These are phyloP conservation scores for Manacus vitellinus DNA, from an alignment of 2,113 vertebrate species.

Conservation along the genomic window DNA sequence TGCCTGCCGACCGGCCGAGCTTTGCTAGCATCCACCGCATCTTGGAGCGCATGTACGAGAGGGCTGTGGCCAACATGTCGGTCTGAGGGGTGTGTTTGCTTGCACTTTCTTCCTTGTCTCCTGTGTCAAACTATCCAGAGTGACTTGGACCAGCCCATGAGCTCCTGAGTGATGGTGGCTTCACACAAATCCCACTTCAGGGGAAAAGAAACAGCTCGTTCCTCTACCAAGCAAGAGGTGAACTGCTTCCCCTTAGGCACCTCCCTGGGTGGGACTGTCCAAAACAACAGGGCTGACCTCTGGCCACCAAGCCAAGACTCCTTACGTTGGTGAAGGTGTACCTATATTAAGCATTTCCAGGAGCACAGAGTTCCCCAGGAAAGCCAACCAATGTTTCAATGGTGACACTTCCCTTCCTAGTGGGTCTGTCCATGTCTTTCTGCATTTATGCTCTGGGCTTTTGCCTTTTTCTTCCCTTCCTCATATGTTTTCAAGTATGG, in stretches of 20 bases:
- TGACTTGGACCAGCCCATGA: neutral
- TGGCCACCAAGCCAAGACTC: neutral
- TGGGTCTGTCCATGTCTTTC: neutral
- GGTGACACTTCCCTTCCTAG: neutral
- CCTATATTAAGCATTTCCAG: neutral
- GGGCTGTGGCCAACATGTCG: conserved; percentile 43
- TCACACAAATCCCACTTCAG: neutral
- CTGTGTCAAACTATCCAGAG: fast-evolving
- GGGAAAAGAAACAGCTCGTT: neutral
- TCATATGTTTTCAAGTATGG: neutral
- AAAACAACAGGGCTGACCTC: neutral
- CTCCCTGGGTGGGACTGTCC: neutral
- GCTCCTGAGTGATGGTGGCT: fast-evolving
- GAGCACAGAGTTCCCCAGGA: neutral
- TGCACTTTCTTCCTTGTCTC: neutral
- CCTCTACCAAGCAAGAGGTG: neutral
- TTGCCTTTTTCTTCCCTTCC: neutral
- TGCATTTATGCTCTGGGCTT: neutral
- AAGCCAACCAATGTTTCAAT: neutral
- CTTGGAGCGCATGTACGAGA: conserved; percentile 91
- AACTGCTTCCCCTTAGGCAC: neutral
- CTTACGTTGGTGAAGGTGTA: neutral
- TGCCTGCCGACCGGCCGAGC: conserved; percentile 87
- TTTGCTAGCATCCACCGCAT: conserved; percentile 93
- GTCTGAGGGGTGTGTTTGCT: conserved; percentile 3